Percentiles rank a stretch among this genome's conserved stretches.
Evolutionary conservation across 1,140 invertebrate species (phyloP).

Genomic region (Diploscapter pachys): DNA sequence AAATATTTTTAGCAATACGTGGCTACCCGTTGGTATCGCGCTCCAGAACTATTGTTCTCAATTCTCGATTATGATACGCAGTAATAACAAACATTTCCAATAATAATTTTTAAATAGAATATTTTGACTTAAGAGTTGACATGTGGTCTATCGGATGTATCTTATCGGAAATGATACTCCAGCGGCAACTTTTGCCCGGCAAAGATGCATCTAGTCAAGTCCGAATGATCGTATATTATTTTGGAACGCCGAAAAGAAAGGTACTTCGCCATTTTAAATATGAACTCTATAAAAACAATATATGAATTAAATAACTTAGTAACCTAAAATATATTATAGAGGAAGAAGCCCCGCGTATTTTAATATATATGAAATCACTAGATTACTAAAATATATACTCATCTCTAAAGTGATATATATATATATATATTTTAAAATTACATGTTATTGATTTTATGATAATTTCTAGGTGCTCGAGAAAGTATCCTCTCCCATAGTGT

Average conservation of each 20-base stretch:
- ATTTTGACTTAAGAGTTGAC: slow-evolving; percentile 68
- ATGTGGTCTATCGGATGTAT: slow-evolving; percentile 99
- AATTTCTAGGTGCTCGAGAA: slow-evolving; percentile 30
- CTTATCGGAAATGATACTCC: slow-evolving; percentile 88
- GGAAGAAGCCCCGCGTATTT: background rate
- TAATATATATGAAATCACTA: too few relatives aligned
- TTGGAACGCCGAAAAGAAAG: slow-evolving; percentile 37
- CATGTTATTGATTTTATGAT: background rate
- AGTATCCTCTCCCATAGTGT: slow-evolving; percentile 29
- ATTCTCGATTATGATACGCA: slow-evolving; percentile 73
- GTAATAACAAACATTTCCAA: slow-evolving; percentile 17
- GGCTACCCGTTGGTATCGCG: slow-evolving; percentile 55
- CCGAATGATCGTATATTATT: slow-evolving; percentile 43
- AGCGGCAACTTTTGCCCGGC: slow-evolving; percentile 93
- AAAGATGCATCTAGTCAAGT: slow-evolving; percentile 70
- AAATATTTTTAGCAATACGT: slow-evolving; percentile 35
- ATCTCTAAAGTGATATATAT: too few relatives aligned
- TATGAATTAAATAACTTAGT: background rate
- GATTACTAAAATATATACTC: too few relatives aligned
- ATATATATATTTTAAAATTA: background rate
- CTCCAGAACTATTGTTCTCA: slow-evolving; percentile 94
- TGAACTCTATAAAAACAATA: background rate
- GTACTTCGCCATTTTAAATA: slow-evolving; percentile 16
- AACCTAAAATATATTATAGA: background rate
- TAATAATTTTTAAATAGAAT: background rate